Base-by-base conservation (phyloP, 2,113 vertebrate species). In the Rutilus rutilus region DNA sequence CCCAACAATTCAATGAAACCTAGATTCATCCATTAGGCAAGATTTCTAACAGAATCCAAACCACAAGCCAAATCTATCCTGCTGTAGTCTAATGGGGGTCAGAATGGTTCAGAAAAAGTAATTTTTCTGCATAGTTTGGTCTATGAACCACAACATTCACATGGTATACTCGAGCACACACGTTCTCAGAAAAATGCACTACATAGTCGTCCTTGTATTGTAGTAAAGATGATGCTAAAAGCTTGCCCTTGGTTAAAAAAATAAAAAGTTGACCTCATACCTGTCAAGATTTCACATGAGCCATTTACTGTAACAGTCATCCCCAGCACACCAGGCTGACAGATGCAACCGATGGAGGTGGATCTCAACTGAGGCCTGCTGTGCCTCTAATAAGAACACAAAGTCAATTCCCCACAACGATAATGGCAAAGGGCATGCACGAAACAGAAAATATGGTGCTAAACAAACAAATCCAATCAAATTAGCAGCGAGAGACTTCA, bases 371-470 rank as follows among this genome's bases (percentile, higher is more conserved):
- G 45, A 62, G 47, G 62, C 82, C 54, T 27, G 12, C 62, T 50
- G 86, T 79, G 86, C 62, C 79, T 77, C 47, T 84, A 87, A 64
- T 87, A 79, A 69, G 71, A 67, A 73, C 76, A 87, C 52, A 87
- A 84, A 87, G 30, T 74, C 77, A 78, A 87, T 87, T 78, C 67
- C 36, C 62, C 77, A 85, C 52, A 47, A 85, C 39, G 84, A 78
- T 84, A 87, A 84, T 59, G 36, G 76, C 50, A 84, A 82, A 87
- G 62, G 77, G 65, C 54, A 71, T 79, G 69, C 36, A 27, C 17
- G 36, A n/a, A 73, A 25, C 27, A 73, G n/a, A 60, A 78, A 15
- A 33, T 50, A 73, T 84, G 45, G 39, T 84, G 76, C 64, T 65
- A 60, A 67, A 69, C 27, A 69, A 59, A 83, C 64, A 83, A 83